phyloP scores from a whole-genome alignment of 2,888 invertebrate genomes.

The Drosophila prostipennis region DNA sequence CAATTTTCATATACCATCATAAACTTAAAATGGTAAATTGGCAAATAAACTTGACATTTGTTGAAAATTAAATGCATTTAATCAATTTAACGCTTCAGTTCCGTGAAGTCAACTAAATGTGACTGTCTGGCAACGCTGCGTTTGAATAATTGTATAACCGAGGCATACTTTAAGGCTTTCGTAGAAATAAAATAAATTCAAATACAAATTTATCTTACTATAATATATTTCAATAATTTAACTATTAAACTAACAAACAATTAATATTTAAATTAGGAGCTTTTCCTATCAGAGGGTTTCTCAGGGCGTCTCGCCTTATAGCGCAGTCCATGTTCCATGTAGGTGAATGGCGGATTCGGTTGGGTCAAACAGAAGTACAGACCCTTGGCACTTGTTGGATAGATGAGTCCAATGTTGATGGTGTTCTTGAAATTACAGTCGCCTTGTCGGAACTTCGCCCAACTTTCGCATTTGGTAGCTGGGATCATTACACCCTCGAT shows the following conservation, averaged over 20 bases:
- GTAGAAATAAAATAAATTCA: too few species aligned
- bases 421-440: slow-evolving; percentile 71
- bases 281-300: background rate
- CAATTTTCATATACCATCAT: background rate
- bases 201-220: background rate
- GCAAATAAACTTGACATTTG: background rate
- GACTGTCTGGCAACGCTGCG: slow-evolving; percentile 4
- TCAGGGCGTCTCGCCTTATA: slow-evolving; percentile 50
- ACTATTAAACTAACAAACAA: slow-evolving; percentile 17
- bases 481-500: slow-evolving; percentile 78
- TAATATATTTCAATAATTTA: slow-evolving; percentile 35
- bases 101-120: background rate
- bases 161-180: slow-evolving; percentile 19
- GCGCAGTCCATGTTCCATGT: slow-evolving; percentile 74
- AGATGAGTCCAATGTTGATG: slow-evolving; percentile 71
- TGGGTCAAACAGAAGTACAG: slow-evolving; percentile 79
- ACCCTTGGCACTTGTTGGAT: slow-evolving; percentile 71
- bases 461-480: slow-evolving; percentile 79
- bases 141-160: accelerated
- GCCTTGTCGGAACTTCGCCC: slow-evolving; percentile 73
- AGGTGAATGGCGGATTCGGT: slow-evolving; percentile 77
- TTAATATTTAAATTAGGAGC: background rate
- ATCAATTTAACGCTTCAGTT: slow-evolving; percentile 4
- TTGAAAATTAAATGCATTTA: background rate
- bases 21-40: background rate